Base-by-base conservation (phyloP, 2,797 vertebrate species). In the Amphiprion clarkii region DNA sequence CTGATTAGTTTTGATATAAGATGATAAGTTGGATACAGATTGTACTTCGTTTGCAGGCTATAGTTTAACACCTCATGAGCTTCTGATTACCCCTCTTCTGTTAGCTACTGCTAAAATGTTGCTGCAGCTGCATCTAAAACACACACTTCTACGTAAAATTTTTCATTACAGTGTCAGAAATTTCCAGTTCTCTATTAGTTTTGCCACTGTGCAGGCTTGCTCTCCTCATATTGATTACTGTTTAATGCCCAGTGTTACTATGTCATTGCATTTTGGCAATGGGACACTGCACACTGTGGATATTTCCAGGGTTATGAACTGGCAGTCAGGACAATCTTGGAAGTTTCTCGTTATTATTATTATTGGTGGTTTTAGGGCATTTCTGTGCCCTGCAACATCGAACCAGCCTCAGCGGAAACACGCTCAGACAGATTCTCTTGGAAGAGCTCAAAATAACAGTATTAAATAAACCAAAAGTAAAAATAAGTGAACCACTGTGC, bases 261-360 rank as follows among this genome's bases (percentile, higher is more conserved):
- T 46, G 13, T 52, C 48, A 56, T 19, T n/a, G 11, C 13, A 42
- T 16, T 42, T 42, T 42, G 40, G 13, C 12, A 42, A 42, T 46
- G 17, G 4, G 16, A 17, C 46, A 19, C 6, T 5, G 16, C 17
- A 46, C 44, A 46, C 13, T 13, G 57, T 57, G 54, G 40, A 57
- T 60, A 53, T 67, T 23, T 60, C 19, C 2, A 11, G 11, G 9
- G 16, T 49, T 23, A 55, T 29, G 7, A 55, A 57, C 54, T 55
- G 67, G 31, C 56, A 62, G 42, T 27, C 39, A 36, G 10, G n/a
- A 21, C 19, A 68, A 74, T 76, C 77, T 74, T 48, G 71, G 39
- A 76, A 48, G 69, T 5, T 36, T 46, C 57, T n/a, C n/a, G n/a
- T n/a, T n/a, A 60, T 59, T 31, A 62, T 81, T 61, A 60, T 55